Evolutionary conservation across 2,113 vertebrate species (phyloP).

Genomic region (Percopsis transmontana): DNA sequence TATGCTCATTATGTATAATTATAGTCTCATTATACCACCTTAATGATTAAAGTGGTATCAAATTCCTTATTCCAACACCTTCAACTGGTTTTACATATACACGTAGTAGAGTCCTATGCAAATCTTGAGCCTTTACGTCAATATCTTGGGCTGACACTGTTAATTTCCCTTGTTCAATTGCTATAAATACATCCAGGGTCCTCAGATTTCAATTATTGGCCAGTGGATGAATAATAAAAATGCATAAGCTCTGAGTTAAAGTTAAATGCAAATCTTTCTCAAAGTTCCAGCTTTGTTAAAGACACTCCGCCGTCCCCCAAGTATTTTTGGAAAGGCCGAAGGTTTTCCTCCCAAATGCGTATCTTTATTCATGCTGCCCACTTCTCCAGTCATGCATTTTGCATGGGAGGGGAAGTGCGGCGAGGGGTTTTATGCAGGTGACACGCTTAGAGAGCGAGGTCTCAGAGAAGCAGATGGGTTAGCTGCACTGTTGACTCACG

Average conservation of each 20-base stretch:
- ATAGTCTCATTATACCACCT: too few relatives aligned
- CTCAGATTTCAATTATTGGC: slow-evolving; percentile 62
- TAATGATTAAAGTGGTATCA: slow-evolving; percentile 16
- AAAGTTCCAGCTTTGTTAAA: slow-evolving; percentile 44
- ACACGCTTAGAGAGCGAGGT: slow-evolving; percentile 7
- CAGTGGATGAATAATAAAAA: slow-evolving; percentile 56
- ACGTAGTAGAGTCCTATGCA: neutral
- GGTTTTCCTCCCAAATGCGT: slow-evolving; percentile 34
- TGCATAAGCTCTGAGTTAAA: slow-evolving; percentile 12
- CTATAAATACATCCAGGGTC: slow-evolving; percentile 31
- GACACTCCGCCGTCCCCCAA: slow-evolving; percentile 10
- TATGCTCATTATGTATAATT: too few relatives aligned
- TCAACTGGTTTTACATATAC: neutral
- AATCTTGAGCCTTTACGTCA: neutral
- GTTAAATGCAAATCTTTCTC: slow-evolving; percentile 35
- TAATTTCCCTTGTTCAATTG: slow-evolving; percentile 3
- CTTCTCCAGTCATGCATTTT: slow-evolving; percentile 57
- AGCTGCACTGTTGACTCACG: slow-evolving; percentile 40
- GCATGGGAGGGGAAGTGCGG: slow-evolving; percentile 27
- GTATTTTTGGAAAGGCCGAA: slow-evolving; percentile 27
- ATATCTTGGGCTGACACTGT: neutral
- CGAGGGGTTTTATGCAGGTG: slow-evolving; percentile 7
- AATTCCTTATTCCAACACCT: slow-evolving; percentile 3
- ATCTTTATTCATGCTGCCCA: slow-evolving; percentile 50
- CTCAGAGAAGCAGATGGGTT: slow-evolving; percentile 35